Evolutionary conservation across 2,797 vertebrate genomes (phyloP), one percentile per base, ranked within the genome.

Genomic region (Manis pentadactyla): DNA sequence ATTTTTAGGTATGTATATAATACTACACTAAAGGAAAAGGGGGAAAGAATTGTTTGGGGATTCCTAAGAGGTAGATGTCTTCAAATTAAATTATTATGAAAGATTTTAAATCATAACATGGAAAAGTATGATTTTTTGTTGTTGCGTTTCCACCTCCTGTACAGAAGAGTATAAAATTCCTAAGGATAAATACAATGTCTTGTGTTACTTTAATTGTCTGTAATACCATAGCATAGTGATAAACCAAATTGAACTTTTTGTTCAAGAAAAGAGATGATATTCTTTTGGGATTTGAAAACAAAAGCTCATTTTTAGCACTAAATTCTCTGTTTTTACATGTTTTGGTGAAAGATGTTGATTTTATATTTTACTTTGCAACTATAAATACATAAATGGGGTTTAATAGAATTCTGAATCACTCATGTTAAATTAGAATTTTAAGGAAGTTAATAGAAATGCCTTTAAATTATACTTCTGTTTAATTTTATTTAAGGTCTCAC

Each of bases 401-500:
- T 95, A 71, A 55, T 90, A 88, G n/a, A 96, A 94, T 73, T 95
- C 18, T 57, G 29, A 87, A 64, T 94, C 78, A 85, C 21, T 88
- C 85, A 86, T 85, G 27, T 73, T 93, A 13, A 61, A 27, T 57
- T 96, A 46, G 46, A 88, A 96, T 90, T 94, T 93, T 75, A 82
- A 85, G 66, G 49, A 81, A 29, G 34, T 73, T 88, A 79, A 78
- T 51, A 86, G 69, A 96, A 90, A 78, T 95, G 49, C 4, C 81
- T 83, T 84, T 84, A 84, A 75, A 94, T 42, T 87, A 51, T 1
- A 15, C 14, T 55, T 75, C 84, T 87, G 18, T 77, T 91, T 82
- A 71, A 57, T 87, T 97, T 85, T 92, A 79, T 61, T 78, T 92
- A 90, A 87, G 21, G 14, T 81, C 14, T 95, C 21, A 86, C 18